phyloP scores from a whole-genome alignment of 2,888 invertebrate species.

The Gymnocheta viridis region DNA sequence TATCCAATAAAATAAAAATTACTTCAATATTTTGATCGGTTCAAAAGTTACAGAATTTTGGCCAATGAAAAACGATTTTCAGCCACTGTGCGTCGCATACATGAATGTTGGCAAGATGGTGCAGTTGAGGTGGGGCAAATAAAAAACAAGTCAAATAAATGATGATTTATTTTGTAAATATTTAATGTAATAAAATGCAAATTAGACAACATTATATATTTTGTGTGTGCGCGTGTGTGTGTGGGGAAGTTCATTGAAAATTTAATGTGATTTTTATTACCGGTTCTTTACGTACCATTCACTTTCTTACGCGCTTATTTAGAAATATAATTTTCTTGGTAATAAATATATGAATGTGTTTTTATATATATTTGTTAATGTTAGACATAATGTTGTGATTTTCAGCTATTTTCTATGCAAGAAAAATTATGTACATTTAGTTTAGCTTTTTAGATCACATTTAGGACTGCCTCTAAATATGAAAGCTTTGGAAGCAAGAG shows the following conservation, averaged over 20 bases:
- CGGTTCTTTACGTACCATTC: conserved; percentile 6
- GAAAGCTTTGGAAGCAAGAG: too few relatives aligned
- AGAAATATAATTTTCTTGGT: background rate
- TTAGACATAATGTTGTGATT: background rate
- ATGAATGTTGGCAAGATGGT: background rate
- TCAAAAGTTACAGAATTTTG: too few relatives aligned
- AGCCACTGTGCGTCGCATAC: too few relatives aligned
- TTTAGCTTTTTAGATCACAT: too few relatives aligned
- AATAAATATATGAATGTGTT: conserved; percentile 3
- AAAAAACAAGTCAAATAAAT: conserved; percentile 26
- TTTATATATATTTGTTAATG: background rate
- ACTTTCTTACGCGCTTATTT: background rate
- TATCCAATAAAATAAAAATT: too few relatives aligned
- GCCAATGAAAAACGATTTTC: too few relatives aligned
- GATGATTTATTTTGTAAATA: conserved; percentile 55
- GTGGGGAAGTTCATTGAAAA: conserved; percentile 26
- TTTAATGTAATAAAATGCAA: conserved; percentile 55
- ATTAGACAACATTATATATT: conserved; percentile 36
- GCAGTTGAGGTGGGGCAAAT: background rate
- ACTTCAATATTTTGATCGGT: too few relatives aligned
- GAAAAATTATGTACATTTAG: too few relatives aligned
- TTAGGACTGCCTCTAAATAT: too few relatives aligned
- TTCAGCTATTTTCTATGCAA: too few relatives aligned
- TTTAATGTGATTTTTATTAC: conserved; percentile 15
- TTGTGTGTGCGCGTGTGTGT: background rate